Conservation (phyloP, 2,888 invertebrate genomes). For the Oeneis ivallda region DNA sequence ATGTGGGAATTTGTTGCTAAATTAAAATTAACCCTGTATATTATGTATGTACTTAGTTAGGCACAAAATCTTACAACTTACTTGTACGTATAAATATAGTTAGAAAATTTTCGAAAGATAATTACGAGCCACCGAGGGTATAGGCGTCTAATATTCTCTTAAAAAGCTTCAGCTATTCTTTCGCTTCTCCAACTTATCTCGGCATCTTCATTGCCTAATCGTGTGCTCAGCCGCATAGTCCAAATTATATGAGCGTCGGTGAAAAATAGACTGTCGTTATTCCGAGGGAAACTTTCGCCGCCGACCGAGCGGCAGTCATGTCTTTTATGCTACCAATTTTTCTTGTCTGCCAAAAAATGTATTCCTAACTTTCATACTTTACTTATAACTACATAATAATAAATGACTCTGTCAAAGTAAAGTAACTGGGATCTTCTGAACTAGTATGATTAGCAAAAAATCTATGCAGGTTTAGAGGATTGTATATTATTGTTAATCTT, state of each 20-base stretch:
- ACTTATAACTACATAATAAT: constrained; percentile 20
- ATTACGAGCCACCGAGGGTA: too few relatives aligned
- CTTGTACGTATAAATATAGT: too few relatives aligned
- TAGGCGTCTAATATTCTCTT: constrained; percentile 4
- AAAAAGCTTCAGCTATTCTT: not conserved
- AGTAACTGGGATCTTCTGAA: not conserved
- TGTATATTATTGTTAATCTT: too few relatives aligned
- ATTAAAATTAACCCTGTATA: too few relatives aligned
- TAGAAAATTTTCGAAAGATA: not conserved
- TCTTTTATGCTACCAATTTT: constrained; percentile 39
- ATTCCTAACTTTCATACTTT: constrained; percentile 33
- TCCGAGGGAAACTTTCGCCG: constrained; percentile 48
- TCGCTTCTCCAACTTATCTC: constrained; percentile 59
- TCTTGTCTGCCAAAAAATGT: constrained; percentile 37
- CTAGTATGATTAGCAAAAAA: not conserved
- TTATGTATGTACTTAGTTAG: too few relatives aligned
- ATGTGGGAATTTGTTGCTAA: too few relatives aligned
- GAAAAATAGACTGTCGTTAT: constrained; percentile 71
- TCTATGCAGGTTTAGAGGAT: not conserved
- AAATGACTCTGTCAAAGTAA: constrained; percentile 16
- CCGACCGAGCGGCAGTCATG: constrained; percentile 32
- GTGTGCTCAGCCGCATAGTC: constrained; percentile 65
- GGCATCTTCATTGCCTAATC: constrained; percentile 63
- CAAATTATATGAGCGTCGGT: constrained; percentile 63
- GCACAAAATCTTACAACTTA: too few relatives aligned